Evolutionary conservation across 2,113 vertebrate species (phyloP), one percentile per base, ranked within the genome.

Genomic region (Syrrhaptes paradoxus): DNA sequence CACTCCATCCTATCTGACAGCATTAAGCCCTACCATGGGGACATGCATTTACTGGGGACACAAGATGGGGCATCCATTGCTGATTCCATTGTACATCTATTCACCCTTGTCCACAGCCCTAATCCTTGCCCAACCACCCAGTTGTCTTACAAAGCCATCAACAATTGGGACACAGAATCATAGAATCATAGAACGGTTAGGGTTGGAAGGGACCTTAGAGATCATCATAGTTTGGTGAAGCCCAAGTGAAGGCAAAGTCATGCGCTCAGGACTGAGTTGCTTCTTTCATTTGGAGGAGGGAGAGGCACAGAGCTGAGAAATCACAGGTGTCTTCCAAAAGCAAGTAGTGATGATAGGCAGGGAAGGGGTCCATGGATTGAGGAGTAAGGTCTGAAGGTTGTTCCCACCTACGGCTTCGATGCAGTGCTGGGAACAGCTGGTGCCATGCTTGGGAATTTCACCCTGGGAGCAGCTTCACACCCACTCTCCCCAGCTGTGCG

Each of bases 361-460:
- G 10, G 19, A 75, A 71, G 11, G 18, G 34, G 14, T 52, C 25
- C 6, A 3, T 15, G 48, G 76, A 19, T 20, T 24, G 32, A 87
- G 51, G 29, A 66, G 11, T 16, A 22, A 57, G 22, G 57, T 46
- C 17, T 73, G 59, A 73, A 22, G 32, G 45, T 19, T 61, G n/a
- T 31, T 83, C 48, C 51, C 67, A 29, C 38, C 59, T 78, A 31
- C 54, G 3, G 1, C 7, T 41, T 16, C 29, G 10, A 32, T 1
- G 6, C 28, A 45, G 55, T 32, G 63, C 72, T 10, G 11, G 31
- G 80, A 93, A 20, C 96, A 97, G 91, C 73, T 87, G 95, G 55
- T 91, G 77, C 65, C 22, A 5, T 3, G 31, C 92, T 89, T 96
- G 93, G 90, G 79, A 96, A 95, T 36, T 41, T 91, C 74, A 48